phyloP scores from a whole-genome alignment of 1,140 invertebrate genomes.

The Conus betulinus region DNA sequence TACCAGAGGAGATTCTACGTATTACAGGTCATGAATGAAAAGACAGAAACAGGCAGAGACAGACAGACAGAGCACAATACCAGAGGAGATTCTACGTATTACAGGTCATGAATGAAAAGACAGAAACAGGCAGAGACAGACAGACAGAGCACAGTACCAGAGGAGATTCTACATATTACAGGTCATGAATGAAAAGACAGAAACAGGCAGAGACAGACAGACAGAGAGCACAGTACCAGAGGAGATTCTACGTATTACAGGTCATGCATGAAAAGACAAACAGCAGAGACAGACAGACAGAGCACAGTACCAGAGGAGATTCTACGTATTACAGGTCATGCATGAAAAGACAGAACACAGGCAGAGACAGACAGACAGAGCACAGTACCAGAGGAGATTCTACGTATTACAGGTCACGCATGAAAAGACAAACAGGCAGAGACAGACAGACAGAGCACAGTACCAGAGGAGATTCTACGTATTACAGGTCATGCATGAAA shows the following conservation, averaged over 20 bases:
- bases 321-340: not conserved
- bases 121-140: not conserved
- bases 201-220: not conserved
- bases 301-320: not conserved
- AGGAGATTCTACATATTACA: no score
- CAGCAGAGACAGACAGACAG: not conserved
- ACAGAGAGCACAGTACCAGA: not conserved
- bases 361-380: not conserved
- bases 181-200: no score
- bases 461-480: no score
- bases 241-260: no score
- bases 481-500: not conserved
- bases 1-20: no score
- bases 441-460: not conserved
- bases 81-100: no score
- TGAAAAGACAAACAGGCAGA: not conserved
- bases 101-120: no score
- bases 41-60: no score
- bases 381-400: no score
- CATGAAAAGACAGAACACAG: not conserved
- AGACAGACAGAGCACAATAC: no score
- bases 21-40: no score
- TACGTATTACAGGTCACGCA: not conserved
- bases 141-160: no score
- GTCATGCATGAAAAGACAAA: not conserved